Evolutionary conservation across 2,888 invertebrate genomes (phyloP), one percentile per base, ranked within the genome.

Genomic region (Mayetiola destructor): DNA sequence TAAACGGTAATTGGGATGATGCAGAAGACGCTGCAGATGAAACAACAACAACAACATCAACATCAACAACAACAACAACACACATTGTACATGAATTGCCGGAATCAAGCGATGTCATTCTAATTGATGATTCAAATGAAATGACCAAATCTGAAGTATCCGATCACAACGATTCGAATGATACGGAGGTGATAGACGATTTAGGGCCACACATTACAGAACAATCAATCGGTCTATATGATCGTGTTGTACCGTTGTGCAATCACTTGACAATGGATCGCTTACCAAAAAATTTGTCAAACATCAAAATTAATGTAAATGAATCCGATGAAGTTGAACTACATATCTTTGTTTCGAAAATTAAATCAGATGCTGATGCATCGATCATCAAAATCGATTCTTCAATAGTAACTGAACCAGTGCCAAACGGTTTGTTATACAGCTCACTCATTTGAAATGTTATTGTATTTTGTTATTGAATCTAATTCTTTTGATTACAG

Each of bases 1-100:
- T 82, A 55, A 82, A 81, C 68, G 81, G 80, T 61, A 80, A 79
- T 59, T 73, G 77, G 70, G 20, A 63, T 66, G 54, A 73, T 72
- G 29, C 48, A n/a, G 16, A 48, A 16, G 27, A 27, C 16, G n/a
- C 23, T 48, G 48, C 14, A 4, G 48, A 27, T 9, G 4, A 48
- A 48, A 27, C 12, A 9, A 8, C 4, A 3, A n/a, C 6, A 27
- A 27, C 8, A 27, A n/a, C n/a, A 27, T 10, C 29, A 16, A 3
- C 10, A 18, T 18, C 39, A 14, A 4, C 48, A 18, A 55, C 55
- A 36, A 36, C 27, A 29, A 52, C 6, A 9, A 12, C 6, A 32
- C 8, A 32, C 12, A 32, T 9, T 32, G 12, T 32, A 32, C 12
- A 9, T 29, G 6, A 3, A 29, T 14, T 14, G 23, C 23, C 12